phyloP scores from a whole-genome alignment of 2,888 invertebrate species.

The Drosophila kanekoi region DNA sequence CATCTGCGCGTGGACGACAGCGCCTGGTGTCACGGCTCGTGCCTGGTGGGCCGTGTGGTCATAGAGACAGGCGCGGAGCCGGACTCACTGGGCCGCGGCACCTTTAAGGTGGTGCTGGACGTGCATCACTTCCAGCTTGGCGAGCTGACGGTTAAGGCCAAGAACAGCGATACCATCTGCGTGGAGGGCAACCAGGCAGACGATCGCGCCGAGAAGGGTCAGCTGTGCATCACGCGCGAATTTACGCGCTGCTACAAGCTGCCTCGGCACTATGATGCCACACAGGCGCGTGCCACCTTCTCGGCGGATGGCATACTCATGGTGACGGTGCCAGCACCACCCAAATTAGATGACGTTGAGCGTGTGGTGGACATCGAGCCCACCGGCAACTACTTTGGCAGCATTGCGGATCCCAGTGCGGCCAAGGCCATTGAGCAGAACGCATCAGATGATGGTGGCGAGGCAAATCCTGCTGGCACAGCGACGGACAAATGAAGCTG shows the following conservation, averaged over 20 bases:
- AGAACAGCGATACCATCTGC: conserved; percentile 80
- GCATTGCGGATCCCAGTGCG: conserved; percentile 70
- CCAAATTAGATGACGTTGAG: conserved; percentile 81
- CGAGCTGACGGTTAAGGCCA: conserved; percentile 82
- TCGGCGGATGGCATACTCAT: conserved; percentile 83
- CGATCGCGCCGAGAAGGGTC: conserved; percentile 72
- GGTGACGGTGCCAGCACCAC: conserved; percentile 82
- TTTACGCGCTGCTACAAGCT: conserved; percentile 82
- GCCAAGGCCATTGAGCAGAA: conserved; percentile 65
- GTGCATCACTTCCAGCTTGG: conserved; percentile 81
- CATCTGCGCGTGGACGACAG: conserved; percentile 70
- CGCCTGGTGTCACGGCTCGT: conserved; percentile 82
- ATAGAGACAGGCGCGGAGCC: conserved; percentile 80
- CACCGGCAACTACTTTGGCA: conserved; percentile 81
- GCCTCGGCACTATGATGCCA: conserved; percentile 82
- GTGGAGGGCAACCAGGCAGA: conserved; percentile 81
- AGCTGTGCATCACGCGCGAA: conserved; percentile 81
- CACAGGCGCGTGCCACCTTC: conserved; percentile 79
- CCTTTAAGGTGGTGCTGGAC: conserved; percentile 82
- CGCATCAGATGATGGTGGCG: conserved; percentile 55
- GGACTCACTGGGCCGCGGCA: conserved; percentile 78
- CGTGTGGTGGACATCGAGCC: conserved; percentile 78
- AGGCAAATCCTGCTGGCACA: conserved; percentile 69
- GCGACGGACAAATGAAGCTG: conserved; percentile 73
- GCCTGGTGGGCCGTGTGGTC: conserved; percentile 77